Evolutionary conservation across 2,888 invertebrate genomes (phyloP), one percentile per base, ranked within the genome.

Genomic region (Linnaemya tessellans): DNA sequence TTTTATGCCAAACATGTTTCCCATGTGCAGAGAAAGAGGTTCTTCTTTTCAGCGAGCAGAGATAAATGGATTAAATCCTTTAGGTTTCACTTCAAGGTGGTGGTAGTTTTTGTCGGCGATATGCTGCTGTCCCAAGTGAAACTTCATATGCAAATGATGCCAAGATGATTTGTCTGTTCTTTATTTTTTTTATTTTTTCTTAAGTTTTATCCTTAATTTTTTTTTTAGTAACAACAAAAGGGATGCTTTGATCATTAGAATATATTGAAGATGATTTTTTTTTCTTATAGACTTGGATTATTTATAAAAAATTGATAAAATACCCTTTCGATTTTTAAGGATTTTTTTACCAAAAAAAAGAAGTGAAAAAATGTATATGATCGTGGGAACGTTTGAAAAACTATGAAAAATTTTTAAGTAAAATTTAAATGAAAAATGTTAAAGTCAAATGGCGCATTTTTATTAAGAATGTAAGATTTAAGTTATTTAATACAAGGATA

Each of bases 261-360:
- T 65, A 70, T 64, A 77, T 58, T 71, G 77, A 65, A 77, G 77
- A 82, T 77, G 71, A 58, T 78, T 86, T 87, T 65, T n/a, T 86
- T 89, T 89, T 89, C 88, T 88, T 88, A 81, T 87, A 84, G 87
- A 86, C 88, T 88, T 88, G 88, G 86, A 87, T 87, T 88, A 88
- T 90, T 90, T 86, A 88, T 85, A 89, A 90, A 90, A 90, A 88
- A 85, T 13, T 11, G 88, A 85, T 89, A 3, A 86, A 89, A 82
- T 58, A 91, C 91, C 91, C 90, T 89, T 90, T 89, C 88, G 82
- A 80, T 89, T 90, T 89, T 87, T 74, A 49, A 38, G 54, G 87
- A 88, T 88, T 89, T 90, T 90, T 88, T 75, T 88, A 82, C 22
- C 30, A 78, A 67, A 82, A 83, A 82, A 71, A 41, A 38, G 18